These are phyloP conservation scores for Drosophila antonietae DNA, from an alignment of 2,888 invertebrate genomes.

Conservation along the genomic window DNA sequence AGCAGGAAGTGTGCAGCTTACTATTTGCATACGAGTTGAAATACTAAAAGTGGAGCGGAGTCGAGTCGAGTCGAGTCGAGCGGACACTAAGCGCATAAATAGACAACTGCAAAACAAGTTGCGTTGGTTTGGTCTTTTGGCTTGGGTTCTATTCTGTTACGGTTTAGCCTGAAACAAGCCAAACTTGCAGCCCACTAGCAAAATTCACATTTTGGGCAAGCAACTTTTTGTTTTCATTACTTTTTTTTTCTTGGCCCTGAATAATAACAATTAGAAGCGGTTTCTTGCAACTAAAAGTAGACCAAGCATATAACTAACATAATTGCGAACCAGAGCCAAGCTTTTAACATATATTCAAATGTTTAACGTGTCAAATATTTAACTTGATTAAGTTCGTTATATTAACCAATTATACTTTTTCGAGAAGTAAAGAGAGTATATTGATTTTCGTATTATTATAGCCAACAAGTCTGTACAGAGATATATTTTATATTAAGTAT, in stretches of 20 bases:
- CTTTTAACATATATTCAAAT: background rate
- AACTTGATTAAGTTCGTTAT: background rate
- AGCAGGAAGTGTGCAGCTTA: constrained; percentile 49
- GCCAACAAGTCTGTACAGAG: no score
- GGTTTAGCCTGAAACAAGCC: constrained; percentile 38
- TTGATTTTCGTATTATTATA: no score
- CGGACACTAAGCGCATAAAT: constrained; percentile 71
- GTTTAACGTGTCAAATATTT: background rate
- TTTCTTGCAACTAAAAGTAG: background rate
- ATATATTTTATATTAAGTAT: no score
- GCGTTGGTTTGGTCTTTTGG: constrained; percentile 24
- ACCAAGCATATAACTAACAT: background rate
- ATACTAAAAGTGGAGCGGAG: background rate
- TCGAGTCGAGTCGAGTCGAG: background rate
- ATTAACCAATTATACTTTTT: background rate
- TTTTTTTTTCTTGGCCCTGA: constrained; percentile 41
- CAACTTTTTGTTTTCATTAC: constrained; percentile 18
- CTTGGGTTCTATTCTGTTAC: constrained; percentile 11
- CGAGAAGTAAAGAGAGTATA: background rate
- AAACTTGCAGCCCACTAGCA: constrained; percentile 42
- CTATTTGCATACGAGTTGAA: constrained; percentile 64
- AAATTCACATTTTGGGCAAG: constrained; percentile 28
- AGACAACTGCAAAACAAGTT: constrained; percentile 72
- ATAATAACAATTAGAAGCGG: constrained; percentile 17
- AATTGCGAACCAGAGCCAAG: background rate